Evolutionary conservation across 2,888 invertebrate species (phyloP).

Genomic region (Exocentrus adspersus): DNA sequence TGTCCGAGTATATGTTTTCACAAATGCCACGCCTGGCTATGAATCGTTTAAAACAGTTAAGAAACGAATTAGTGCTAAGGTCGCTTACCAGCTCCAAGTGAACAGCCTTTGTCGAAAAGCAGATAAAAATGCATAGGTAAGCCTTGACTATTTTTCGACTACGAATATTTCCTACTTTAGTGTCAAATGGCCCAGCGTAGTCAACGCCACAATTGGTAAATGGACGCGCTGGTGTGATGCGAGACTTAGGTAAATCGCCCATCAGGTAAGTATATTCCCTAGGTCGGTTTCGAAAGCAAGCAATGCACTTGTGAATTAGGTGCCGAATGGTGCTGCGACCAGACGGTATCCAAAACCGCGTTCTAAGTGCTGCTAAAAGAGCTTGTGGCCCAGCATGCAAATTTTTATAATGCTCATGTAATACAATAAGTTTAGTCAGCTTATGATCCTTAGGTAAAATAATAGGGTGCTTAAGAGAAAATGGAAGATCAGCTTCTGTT

Average conservation of each 20-base stretch:
- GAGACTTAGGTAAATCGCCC: constrained; percentile 23
- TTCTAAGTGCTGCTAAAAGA: constrained; percentile 11
- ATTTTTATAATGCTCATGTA: constrained; percentile 23
- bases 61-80: constrained; percentile 39
- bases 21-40: background rate
- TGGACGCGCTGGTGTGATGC: constrained; percentile 18
- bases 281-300: background rate
- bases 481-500: background rate
- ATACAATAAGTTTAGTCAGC: constrained; percentile 26
- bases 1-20: background rate
- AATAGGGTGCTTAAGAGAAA: background rate
- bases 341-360: constrained; percentile 27
- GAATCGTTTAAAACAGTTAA: constrained; percentile 11
- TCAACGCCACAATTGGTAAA: constrained; percentile 34
- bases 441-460: constrained; percentile 19
- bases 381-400: constrained; percentile 32
- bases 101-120: constrained; percentile 40
- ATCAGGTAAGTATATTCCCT: constrained; percentile 25
- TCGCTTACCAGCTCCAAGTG: constrained; percentile 41
- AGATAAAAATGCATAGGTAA: constrained; percentile 43
- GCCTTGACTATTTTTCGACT: constrained; percentile 36
- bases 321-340: constrained; percentile 16
- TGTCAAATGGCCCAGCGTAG: constrained; percentile 29
- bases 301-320: background rate
- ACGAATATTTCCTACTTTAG: constrained; percentile 28